Evolutionary conservation across 2,888 invertebrate species (phyloP), one percentile per base, ranked within the genome.

Genomic region (Habroteleia sp.): DNA sequence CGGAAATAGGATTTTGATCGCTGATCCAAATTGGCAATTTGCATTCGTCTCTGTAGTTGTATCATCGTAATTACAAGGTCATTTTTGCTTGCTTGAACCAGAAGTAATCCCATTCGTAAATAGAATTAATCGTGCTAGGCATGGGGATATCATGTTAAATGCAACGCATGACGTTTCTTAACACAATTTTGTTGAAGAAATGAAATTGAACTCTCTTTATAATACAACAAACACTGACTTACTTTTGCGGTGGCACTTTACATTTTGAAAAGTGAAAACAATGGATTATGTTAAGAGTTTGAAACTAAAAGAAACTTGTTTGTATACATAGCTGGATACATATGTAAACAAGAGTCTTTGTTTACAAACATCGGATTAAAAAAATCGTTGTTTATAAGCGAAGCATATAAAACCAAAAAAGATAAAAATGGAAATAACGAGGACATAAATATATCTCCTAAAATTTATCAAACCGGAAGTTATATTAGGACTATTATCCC

Each of bases 11-110:
- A 50, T 63, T 50, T 63, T 42, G 63, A 63, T 63, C 14, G 23
- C 23, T 63, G 50, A 52, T 63, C 33, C 42, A 52, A 63, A 63
- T 63, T 63, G 50, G 41, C 39, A 63, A 63, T 63, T 63, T 46
- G 50, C 42, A 52, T 63, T 63, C 23, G 42, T 52, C 25, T 23
- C 8, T 41, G 27, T 14, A 13, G 11, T n/a, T 33, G 44, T 58
- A 44, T 23, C 44, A 35, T n/a, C 14, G 33, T 44, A 44, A 44
- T 44, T 58, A 10, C 44, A 33, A 8, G 8, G 16, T 39, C 3
- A 23, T 39, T 46, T 25, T 31, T 60, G 37, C 44, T 60, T 23
- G 25, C 16, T 37, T 10, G 7, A 29, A 8, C 11, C 13, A 1
- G 8, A 13, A n/a, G 48, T 29, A 62, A 48, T 62, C 29, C 4